Base-by-base conservation (phyloP, 2,888 invertebrate genomes). In the Xanthia icteritia region DNA sequence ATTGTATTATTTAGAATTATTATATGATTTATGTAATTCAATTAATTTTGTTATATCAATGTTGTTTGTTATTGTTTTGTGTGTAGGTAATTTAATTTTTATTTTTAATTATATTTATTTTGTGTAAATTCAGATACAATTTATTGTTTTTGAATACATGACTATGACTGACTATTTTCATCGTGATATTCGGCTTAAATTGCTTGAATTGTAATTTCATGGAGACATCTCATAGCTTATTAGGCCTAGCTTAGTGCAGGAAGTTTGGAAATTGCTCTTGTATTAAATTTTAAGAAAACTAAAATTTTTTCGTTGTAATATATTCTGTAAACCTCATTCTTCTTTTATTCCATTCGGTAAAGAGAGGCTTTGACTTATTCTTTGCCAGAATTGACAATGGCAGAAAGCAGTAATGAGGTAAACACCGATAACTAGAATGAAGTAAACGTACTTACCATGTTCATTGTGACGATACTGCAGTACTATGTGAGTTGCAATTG, bases 391-490 rank as follows among this genome's bases (percentile, higher is more conserved):
- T 17, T 17, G 20, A 36, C 15, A 58, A 9, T 17, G 9, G 9
- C 15, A 15, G 39, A 51, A 73, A 48, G 5, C 23, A 45, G 31
- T 31, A 58, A 31, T 56, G 27, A 31, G 23, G 2, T 23, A 31
- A 66, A 70, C n/a, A n/a, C 11, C 31, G 6, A 36, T 60, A 20
- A 13, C 51, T 54, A 0, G n/a, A 6, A 36, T 20, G 36, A 68
- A 45, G 45, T 45, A 63, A 68, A 56, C 4, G 63, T 20, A 64
- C 54, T 91, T 85, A 91, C 91, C 72, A 88, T 86, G 87, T 91
- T 91, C 91, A 91, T 91, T 70, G 85, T 88, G 76, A 83, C 76
- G 69, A 67, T 72, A 79, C 71, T 77, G 83, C 31, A 67, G 75
- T 71, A 87, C 78, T 84, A 85, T 89, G 90, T 77, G 68, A 76